These are phyloP conservation scores for Bellardia pandia DNA, from an alignment of 2,888 invertebrate genomes.

Conservation along the genomic window DNA sequence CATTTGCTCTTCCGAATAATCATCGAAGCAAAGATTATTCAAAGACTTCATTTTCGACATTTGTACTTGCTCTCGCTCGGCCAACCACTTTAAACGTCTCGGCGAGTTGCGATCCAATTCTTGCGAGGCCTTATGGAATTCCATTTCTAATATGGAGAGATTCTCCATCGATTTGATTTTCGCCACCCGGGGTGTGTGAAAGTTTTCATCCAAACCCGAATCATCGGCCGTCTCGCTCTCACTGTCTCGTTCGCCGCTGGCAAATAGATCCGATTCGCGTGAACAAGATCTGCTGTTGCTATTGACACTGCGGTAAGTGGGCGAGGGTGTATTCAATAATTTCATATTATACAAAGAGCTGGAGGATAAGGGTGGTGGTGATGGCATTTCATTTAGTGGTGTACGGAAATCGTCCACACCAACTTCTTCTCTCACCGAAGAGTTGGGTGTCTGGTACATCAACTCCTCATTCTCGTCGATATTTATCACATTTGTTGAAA, in stretches of 20 bases:
- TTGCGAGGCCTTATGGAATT: conserved; percentile 82
- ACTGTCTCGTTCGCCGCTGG: conserved; percentile 76
- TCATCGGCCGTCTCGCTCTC: conserved; percentile 80
- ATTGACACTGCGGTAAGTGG: conserved; percentile 76
- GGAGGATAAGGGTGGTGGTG: conserved; percentile 73
- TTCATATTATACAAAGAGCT: conserved; percentile 67
- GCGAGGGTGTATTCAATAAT: conserved; percentile 77
- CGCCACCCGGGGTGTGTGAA: conserved; percentile 82
- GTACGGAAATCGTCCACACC: conserved; percentile 82
- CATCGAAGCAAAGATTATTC: conserved; percentile 82
- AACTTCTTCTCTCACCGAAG: conserved; percentile 78
- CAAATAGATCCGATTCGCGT: conserved; percentile 77
- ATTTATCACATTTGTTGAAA: conserved; percentile 74
- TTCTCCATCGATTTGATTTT: conserved; percentile 84
- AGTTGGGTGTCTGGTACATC: conserved; percentile 83
- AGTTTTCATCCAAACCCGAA: conserved; percentile 83
- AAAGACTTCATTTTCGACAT: conserved; percentile 83
- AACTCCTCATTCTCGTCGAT: conserved; percentile 79
- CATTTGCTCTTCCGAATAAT: conserved; percentile 79
- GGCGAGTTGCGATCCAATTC: conserved; percentile 83
- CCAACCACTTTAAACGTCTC: conserved; percentile 80
- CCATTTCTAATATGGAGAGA: conserved; percentile 83
- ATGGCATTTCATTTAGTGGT: conserved; percentile 81
- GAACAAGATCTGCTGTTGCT: conserved; percentile 75
- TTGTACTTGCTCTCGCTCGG: conserved; percentile 77